Percentiles rank a stretch among this genome's conserved stretches.
Evolutionary conservation across 2,797 vertebrate species (phyloP).

Genomic region (Anguilla anguilla): DNA sequence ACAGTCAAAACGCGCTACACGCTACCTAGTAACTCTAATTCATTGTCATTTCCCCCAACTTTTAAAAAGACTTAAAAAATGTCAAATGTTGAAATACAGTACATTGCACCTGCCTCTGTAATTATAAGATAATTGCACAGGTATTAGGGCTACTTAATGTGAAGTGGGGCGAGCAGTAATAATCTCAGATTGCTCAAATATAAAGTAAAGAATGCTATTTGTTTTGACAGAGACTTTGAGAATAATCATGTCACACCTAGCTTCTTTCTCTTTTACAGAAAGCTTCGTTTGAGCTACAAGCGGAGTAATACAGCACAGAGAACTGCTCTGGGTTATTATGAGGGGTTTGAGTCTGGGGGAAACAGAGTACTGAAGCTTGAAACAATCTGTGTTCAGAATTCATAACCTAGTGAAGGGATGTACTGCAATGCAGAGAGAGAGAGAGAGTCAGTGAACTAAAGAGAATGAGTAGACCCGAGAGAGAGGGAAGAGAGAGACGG

Average conservation of each 20-base stretch:
- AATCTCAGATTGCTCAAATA: background rate
- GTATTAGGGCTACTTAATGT: background rate
- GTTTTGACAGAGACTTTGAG: background rate
- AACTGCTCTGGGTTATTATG: constrained; percentile 24
- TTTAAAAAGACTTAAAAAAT: background rate
- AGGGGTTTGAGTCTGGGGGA: background rate
- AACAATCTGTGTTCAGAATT: constrained; percentile 59
- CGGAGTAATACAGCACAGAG: constrained; percentile 27
- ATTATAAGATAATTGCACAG: background rate
- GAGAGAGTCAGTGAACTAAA: constrained; percentile 28
- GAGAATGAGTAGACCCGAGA: background rate
- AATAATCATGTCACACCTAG: background rate
- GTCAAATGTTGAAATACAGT: background rate
- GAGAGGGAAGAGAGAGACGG: constrained; percentile 30
- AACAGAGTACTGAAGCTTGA: constrained; percentile 21
- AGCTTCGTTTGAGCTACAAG: background rate
- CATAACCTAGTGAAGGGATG: constrained; percentile 50
- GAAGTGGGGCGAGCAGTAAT: background rate
- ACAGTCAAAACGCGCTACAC: too few species aligned
- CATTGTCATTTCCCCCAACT: too few species aligned
- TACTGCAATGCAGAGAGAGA: constrained; percentile 61
- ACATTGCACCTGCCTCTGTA: background rate
- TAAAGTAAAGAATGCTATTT: background rate
- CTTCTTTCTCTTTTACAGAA: background rate
- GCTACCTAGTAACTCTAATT: background rate